These are phyloP conservation scores for Lophura nycthemera DNA, from an alignment of 2,113 vertebrate genomes.

Conservation along the genomic window DNA sequence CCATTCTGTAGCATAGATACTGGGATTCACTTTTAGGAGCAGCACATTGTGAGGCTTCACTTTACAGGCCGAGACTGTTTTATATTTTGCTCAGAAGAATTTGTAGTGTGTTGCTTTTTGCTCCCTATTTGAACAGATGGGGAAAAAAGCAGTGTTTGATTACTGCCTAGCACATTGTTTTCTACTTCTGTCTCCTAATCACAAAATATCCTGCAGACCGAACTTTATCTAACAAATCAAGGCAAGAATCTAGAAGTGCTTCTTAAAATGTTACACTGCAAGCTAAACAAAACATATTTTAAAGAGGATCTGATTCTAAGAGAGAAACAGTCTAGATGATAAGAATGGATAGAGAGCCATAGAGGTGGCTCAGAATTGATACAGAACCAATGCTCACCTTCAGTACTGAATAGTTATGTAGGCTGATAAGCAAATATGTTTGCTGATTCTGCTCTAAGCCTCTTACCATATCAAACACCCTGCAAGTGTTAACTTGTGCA, in stretches of 20 bases:
- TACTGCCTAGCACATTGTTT: neutral
- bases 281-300: neutral
- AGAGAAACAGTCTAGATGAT: neutral
- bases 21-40: neutral
- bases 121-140: neutral
- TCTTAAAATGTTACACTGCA: neutral
- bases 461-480: neutral
- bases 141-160: neutral
- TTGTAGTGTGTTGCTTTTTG: neutral
- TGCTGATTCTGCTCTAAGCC: neutral
- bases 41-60: neutral
- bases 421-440: neutral
- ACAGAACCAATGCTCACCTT: neutral
- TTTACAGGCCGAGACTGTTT: neutral
- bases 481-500: neutral
- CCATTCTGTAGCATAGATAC: neutral
- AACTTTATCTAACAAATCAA: neutral
- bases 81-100: neutral
- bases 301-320: neutral
- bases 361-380: neutral
- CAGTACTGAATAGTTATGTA: neutral
- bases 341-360: fast-evolving
- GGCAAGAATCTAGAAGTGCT: neutral
- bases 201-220: neutral
- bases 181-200: neutral